Base-by-base conservation (phyloP, 2,113 vertebrate genomes). In the Clarias gariepinus region DNA sequence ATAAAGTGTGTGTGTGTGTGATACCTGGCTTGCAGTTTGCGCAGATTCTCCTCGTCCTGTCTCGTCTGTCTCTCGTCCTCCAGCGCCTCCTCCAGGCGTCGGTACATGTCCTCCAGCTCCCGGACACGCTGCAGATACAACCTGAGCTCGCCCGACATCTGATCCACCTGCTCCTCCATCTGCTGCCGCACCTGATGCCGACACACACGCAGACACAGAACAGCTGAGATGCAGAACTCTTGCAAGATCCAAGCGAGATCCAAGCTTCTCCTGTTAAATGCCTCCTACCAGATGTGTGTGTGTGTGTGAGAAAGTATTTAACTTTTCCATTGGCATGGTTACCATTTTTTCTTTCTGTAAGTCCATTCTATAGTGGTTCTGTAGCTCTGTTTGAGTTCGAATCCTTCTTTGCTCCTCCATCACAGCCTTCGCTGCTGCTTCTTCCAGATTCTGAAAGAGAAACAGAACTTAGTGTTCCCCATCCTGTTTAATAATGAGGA, bases 161-260 rank as follows among this genome's bases (percentile, higher is more conserved):
- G 96, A 23, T 97, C 97, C 87, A 99, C 96, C 92, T 99, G 94
- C 89, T 97, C 95, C 90, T 99, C 98, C 97, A 99, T 98, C 93
- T 98, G 93, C 93, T 96, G 96, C 60, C 98, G 96, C 81, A 98
- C 96, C 98, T 99, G 92, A 71, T 81, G 73, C 47, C 81, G n/a
- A 86, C 41, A 81, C 53, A 53, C 69, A 77, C 69, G 41, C 58
- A 85, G 19, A 55, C 78, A 76, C 82, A 58, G 58, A 63, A 71
- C 13, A 33, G 47, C 12, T 77, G 13, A 55, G 15, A 77, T 2
- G 6, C 74, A 1, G 47, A 55, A 53, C 47, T 52, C 47, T n/a
- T 2, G 12, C 73, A 53, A 47, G 18, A n/a, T 58, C 41, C 41
- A n/a, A 47, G 53, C 15, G 73, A 76, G 11, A 76, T 52, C 23